These are phyloP conservation scores for Sepiola atlantica DNA, from an alignment of 2,888 invertebrate species.

Conservation along the genomic window DNA sequence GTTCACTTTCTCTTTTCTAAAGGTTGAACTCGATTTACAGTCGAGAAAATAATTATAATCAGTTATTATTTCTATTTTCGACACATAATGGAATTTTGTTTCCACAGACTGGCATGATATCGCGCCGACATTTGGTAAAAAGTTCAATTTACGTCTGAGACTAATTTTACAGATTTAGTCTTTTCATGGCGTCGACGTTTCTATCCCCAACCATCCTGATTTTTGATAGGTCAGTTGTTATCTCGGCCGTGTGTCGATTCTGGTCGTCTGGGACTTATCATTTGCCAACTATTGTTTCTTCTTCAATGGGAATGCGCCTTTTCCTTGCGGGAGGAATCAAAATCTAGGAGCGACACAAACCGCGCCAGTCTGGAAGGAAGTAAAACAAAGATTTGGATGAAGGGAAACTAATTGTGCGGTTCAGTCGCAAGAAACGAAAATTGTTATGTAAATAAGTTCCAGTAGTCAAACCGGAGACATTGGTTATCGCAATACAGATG, in stretches of 20 bases:
- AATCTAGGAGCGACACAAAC: neutral
- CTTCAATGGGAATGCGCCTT: neutral
- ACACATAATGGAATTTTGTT: neutral
- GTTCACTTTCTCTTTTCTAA: too few relatives aligned
- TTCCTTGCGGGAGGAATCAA: neutral
- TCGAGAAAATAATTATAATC: neutral
- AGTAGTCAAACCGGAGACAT: neutral
- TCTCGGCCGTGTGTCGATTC: neutral
- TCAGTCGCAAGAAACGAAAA: neutral
- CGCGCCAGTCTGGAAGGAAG: neutral
- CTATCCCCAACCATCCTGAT: rapidly evolving
- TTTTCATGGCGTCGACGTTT: neutral
- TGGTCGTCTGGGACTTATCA: neutral
- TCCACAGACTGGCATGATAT: neutral
- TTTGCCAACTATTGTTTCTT: neutral
- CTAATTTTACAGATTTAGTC: neutral
- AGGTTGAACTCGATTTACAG: neutral
- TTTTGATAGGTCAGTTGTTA: neutral
- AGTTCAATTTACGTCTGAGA: neutral
- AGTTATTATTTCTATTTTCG: neutral
- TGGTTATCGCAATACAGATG: neutral
- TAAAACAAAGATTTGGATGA: neutral
- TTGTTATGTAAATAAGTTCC: slow-evolving; percentile 6
- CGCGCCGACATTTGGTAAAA: neutral
- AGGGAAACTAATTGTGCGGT: neutral